These are phyloP conservation scores for Altica lythri DNA, from an alignment of 2,888 invertebrate species.

Conservation along the genomic window DNA sequence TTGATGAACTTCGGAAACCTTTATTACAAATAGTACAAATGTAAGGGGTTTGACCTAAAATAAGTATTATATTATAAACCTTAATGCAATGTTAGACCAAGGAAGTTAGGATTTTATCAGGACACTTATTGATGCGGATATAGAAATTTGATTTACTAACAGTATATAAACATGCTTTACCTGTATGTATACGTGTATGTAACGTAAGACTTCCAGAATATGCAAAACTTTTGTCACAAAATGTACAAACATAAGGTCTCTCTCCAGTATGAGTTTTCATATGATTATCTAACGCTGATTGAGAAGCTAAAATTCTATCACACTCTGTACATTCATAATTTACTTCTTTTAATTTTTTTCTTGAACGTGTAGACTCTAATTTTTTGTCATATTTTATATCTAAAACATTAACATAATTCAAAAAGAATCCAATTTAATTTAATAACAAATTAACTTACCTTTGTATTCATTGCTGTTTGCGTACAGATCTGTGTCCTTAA, in stretches of 20 bases:
- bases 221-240: slow-evolving; percentile 32
- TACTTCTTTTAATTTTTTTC: slow-evolving; percentile 6
- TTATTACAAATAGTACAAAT: slow-evolving; percentile 33
- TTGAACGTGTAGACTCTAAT: slow-evolving; percentile 1
- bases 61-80: not conserved
- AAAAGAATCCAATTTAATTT: too few relatives aligned
- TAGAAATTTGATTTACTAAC: not conserved
- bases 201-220: slow-evolving; percentile 28
- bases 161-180: slow-evolving; percentile 15
- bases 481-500: too few relatives aligned
- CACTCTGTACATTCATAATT: slow-evolving; percentile 29
- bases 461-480: too few relatives aligned
- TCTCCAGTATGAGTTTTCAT: slow-evolving; percentile 37
- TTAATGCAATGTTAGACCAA: not conserved
- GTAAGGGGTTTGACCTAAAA: slow-evolving; percentile 34
- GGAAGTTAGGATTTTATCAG: not conserved
- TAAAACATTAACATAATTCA: not conserved
- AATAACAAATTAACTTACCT: too few relatives aligned
- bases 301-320: slow-evolving; percentile 31
- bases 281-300: slow-evolving; percentile 29
- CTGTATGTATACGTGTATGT: slow-evolving; percentile 35
- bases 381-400: not conserved
- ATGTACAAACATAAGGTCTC: slow-evolving; percentile 31
- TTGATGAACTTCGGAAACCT: slow-evolving; percentile 30
- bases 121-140: not conserved